These are phyloP conservation scores for Ephestia elutella DNA, from an alignment of 1,140 invertebrate genomes.

Conservation along the genomic window DNA sequence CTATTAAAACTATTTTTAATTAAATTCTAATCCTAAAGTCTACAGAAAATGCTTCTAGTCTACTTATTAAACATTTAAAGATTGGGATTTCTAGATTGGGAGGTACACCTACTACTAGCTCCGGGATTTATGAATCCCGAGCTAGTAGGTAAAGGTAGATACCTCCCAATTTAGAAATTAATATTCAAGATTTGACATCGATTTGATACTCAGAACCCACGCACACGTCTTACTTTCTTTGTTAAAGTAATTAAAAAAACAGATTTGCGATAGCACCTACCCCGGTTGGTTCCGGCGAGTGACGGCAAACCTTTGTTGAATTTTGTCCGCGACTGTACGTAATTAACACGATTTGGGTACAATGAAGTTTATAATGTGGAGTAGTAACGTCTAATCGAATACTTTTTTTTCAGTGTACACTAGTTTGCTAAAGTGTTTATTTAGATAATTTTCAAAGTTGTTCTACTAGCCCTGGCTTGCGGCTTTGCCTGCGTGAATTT, in stretches of 20 bases:
- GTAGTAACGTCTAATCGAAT: background rate
- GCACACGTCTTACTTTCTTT: background rate
- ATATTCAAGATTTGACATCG: no score
- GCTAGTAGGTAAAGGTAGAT: no score
- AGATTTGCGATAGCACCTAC: background rate
- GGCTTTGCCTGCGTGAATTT: no score
- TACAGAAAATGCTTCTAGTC: no score
- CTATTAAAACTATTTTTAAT: no score
- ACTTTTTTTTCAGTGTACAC: background rate
- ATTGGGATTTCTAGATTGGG: no score
- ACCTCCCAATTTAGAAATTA: no score
- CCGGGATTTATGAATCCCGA: no score
- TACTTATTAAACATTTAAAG: no score
- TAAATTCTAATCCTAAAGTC: no score
- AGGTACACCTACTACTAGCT: no score
- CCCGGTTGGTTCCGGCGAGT: background rate
- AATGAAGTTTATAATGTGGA: background rate
- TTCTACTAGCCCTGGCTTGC: no score
- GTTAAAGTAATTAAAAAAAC: background rate
- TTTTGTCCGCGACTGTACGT: background rate
- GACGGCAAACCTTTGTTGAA: background rate
- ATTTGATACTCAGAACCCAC: background rate
- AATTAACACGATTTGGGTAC: constrained; percentile 3
- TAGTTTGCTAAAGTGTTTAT: background rate
- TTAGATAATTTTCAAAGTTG: background rate